Conservation (phyloP, 1,140 invertebrate species). For the Leptinotarsa undecemlineata region DNA sequence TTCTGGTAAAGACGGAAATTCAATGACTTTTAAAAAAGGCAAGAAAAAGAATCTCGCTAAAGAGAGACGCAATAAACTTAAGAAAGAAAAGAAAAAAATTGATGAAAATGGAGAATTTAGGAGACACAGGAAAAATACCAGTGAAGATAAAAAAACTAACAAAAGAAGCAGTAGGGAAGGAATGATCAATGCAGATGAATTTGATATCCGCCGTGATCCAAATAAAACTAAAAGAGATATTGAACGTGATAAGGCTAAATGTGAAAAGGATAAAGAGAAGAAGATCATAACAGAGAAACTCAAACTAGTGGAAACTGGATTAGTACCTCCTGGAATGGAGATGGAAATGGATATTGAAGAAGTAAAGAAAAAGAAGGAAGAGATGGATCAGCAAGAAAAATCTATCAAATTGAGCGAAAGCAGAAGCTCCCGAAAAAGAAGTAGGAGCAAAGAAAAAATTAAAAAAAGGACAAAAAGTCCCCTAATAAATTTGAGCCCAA, state of each 20-base stretch:
- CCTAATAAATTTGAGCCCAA: background rate
- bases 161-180: slow-evolving; percentile 11
- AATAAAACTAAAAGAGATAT: slow-evolving; percentile 53
- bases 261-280: slow-evolving; percentile 49
- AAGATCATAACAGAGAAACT: slow-evolving; percentile 45
- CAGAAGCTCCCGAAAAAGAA: background rate
- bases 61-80: background rate
- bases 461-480: slow-evolving; percentile 16
- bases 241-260: slow-evolving; percentile 50
- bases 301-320: slow-evolving; percentile 50
- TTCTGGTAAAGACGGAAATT: background rate
- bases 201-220: slow-evolving; percentile 49
- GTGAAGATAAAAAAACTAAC: slow-evolving; percentile 13
- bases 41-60: background rate
- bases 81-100: slow-evolving; percentile 6
- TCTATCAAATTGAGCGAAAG: background rate
- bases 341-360: slow-evolving; percentile 47
- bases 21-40: background rate
- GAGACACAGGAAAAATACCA: slow-evolving; percentile 8
- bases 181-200: slow-evolving; percentile 27
- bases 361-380: slow-evolving; percentile 22
- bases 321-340: slow-evolving; percentile 55
- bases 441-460: background rate
- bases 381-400: background rate
- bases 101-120: slow-evolving; percentile 19